Conservation (phyloP, 2,797 vertebrate species). For the Chelon auratus region DNA sequence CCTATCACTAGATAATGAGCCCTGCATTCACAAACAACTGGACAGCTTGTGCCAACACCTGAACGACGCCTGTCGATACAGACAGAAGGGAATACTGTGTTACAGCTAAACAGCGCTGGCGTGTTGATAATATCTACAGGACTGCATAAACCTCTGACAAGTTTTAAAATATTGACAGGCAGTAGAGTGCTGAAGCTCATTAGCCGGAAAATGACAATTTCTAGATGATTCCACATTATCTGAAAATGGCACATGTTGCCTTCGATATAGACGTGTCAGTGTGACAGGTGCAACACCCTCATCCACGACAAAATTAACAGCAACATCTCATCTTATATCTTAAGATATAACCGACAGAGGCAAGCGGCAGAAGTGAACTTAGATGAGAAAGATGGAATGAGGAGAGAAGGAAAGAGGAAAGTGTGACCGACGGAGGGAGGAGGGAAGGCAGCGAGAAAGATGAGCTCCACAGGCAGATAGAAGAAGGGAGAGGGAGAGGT, state of each 20-base stretch:
- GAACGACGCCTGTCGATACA: constrained; percentile 56
- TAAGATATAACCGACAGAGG: constrained; percentile 32
- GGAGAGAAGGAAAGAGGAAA: constrained; percentile 39
- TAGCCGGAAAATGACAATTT: constrained; percentile 9
- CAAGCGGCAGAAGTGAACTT: constrained; percentile 26
- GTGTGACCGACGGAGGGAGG: constrained; percentile 52
- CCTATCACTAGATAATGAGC: constrained; percentile 72
- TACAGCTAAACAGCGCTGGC: constrained; percentile 2
- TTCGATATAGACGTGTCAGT: constrained; percentile 10
- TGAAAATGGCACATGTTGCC: constrained; percentile 18
- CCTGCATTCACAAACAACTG: constrained; percentile 63
- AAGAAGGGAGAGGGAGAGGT: constrained; percentile 51
- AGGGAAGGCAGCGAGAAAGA: constrained; percentile 52
- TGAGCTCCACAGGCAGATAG: constrained; percentile 52
- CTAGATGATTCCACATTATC: constrained; percentile 18
- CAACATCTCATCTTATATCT: constrained; percentile 24
- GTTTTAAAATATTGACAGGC: constrained; percentile 3
- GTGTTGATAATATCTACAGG: constrained; percentile 2
- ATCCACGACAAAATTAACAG: constrained; percentile 47
- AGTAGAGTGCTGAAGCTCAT: constrained; percentile 26
- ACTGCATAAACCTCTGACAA: neutral
- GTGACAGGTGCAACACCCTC: constrained; percentile 23
- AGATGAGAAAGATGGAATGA: constrained; percentile 22
- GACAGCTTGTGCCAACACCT: constrained; percentile 53
- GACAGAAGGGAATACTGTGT: constrained; percentile 38